phyloP scores from a whole-genome alignment of 2,888 invertebrate genomes.

The Darwinula stevensoni region DNA sequence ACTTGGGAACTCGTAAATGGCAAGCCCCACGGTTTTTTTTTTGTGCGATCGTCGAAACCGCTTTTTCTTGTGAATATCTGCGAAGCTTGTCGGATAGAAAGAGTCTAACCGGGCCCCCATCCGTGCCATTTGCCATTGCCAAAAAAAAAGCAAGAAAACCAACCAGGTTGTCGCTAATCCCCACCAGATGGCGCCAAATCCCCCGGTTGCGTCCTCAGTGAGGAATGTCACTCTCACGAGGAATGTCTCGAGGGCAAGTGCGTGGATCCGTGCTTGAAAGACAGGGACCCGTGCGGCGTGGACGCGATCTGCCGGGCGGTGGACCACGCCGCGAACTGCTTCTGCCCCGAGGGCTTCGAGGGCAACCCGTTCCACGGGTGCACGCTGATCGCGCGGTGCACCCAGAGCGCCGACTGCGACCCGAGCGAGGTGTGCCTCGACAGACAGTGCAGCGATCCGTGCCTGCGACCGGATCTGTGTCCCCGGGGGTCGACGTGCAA shows the following conservation, averaged over 20 bases:
- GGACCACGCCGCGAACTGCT: conserved; percentile 9
- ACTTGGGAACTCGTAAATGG: too few species aligned
- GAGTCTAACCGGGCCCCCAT: too few species aligned
- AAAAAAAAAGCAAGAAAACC: too few species aligned
- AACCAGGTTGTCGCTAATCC: too few species aligned
- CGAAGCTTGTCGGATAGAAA: too few species aligned
- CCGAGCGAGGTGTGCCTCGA: conserved; percentile 29
- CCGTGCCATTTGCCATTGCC: too few species aligned
- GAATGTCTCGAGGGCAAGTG: conserved; percentile 23
- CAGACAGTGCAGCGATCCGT: conserved; percentile 47
- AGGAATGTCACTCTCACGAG: neutral
- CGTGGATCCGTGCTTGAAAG: conserved; percentile 26
- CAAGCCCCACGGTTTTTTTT: too few species aligned
- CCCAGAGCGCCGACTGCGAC: conserved; percentile 21
- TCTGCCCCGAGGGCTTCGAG: conserved; percentile 11
- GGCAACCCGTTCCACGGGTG: conserved; percentile 10
- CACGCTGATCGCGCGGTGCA: conserved; percentile 32
- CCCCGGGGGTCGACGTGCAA: conserved; percentile 22
- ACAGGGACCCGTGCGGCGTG: conserved; percentile 23
- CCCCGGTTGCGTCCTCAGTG: too few species aligned
- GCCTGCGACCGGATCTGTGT: conserved; percentile 16
- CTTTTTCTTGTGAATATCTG: too few species aligned
- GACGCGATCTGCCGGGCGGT: conserved; percentile 18
- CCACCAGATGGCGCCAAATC: too few species aligned
- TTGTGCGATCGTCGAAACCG: too few species aligned